Base-by-base conservation (phyloP, 2,113 vertebrate species). In the Melospiza georgiana region DNA sequence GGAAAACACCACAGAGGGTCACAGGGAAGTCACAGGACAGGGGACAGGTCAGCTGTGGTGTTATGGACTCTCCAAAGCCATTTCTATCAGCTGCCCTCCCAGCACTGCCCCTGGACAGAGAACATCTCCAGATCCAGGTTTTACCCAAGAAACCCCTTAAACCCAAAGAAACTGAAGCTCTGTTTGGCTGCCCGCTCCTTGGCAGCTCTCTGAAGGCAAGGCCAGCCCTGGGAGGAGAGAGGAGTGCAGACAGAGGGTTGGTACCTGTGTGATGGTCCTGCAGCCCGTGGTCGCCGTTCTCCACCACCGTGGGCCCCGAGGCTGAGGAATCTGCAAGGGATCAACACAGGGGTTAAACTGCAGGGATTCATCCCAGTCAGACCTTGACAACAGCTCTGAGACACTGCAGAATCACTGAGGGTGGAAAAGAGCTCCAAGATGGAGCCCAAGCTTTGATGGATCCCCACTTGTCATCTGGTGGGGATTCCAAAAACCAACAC, bases 251-350 rank as follows among this genome's bases (percentile, higher is more conserved):
- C 41, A 9, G n/a, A 14, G 7, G 0, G 4, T 17, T 30, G 51
- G 35, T 94, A 98, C 98, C 98, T 95, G 94, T 21, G 46, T 2
- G 37, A 19, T 73, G 90, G 30, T 69, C 98, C 91, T 97, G 98
- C 87, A 97, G 93, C 51, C 98, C 98, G 55, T 99, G 98, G 93
- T 99, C 98, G 25, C 99, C 99, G 4, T 99, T 99, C 95, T 98
- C 98, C 62, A 98, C 87, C 67, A 98, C 91, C n/a, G 82, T 82
- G 27, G 97, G 85, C 90, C 98, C 96, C 30, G 97, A 94, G 75
- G 96, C 90, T n/a, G 97, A 58, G 89, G 73, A 76, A 63, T 97
- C 97, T 98, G 92, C 89, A 95, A 95, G 33, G 72, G 59, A 95
- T 2, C 74, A 92, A 13, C 79, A 59, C 58, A 55, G 90, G 72